Evolutionary conservation across 2,888 invertebrate genomes (phyloP).

Genomic region (Neuroscelio doddi): DNA sequence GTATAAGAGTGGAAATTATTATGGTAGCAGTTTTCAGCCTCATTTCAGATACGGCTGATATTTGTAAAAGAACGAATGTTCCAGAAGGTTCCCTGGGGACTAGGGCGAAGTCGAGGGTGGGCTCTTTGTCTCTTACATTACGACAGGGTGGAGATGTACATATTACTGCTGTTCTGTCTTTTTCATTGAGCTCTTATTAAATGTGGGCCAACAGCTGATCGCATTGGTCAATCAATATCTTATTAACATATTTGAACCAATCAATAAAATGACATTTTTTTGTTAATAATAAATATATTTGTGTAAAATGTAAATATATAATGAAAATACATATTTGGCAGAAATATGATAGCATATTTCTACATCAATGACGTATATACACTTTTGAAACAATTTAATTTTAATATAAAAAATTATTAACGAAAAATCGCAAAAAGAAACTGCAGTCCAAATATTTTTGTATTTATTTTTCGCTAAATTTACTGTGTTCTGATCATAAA

Average conservation of each 20-base stretch:
- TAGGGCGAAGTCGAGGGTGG: constrained; percentile 49
- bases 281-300: too few relatives aligned
- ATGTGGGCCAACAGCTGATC: constrained; percentile 67
- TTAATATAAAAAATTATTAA: too few relatives aligned
- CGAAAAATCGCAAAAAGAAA: too few relatives aligned
- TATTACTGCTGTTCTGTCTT: constrained; percentile 14
- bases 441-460: too few relatives aligned
- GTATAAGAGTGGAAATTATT: constrained; percentile 30
- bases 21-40: constrained; percentile 42
- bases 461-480: too few relatives aligned
- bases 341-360: too few relatives aligned
- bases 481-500: too few relatives aligned
- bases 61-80: constrained; percentile 57
- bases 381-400: too few relatives aligned
- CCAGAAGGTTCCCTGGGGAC: constrained; percentile 59
- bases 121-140: constrained; percentile 56
- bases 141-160: constrained; percentile 48
- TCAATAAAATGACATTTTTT: constrained; percentile 16
- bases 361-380: too few relatives aligned
- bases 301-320: too few relatives aligned
- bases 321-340: too few relatives aligned
- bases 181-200: constrained; percentile 54
- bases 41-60: constrained; percentile 52
- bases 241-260: constrained; percentile 51
- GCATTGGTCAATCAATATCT: constrained; percentile 53